Base-by-base conservation (phyloP, 2,797 vertebrate genomes). In the Crypturellus tataupa region DNA sequence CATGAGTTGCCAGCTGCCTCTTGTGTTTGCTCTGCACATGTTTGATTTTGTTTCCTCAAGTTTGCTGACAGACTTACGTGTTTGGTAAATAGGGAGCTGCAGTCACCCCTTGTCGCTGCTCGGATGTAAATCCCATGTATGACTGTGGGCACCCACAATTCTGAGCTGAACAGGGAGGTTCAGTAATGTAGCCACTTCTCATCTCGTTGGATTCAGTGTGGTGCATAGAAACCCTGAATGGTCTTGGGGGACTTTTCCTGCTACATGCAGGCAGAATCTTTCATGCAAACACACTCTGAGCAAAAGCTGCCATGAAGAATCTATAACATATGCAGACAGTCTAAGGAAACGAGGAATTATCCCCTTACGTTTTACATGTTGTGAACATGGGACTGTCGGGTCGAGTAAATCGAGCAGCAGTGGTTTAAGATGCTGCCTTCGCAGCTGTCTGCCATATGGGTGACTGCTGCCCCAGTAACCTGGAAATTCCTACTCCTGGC, bases 21-120 rank as follows among this genome's bases (percentile, higher is more conserved):
- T 47, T 75, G 5, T 2, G 6, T n/a, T 90, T 33, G 29, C 5
- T 68, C 51, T 42, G 13, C 18, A 8, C 1, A 4, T 19, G 21
- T 4, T 85, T 91, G 19, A 5, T 33, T 93, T 63, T 44, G 3
- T 63, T 75, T 65, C 35, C 24, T n/a, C 0, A 56, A 73, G 2
- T 12, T 51, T 44, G 58, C 42, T 80, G 37, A 42, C 1, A 3
- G 87, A 73, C 24, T 39, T 9, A 5, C 6, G 6, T 0, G 0
- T 55, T 86, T 14, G 25, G 39, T 33, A 85, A 18, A 2, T 3
- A 17, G 10, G 13, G 25, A 27, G 18, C 55, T 47, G 8, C 5
- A 59, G 31, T 49, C 12, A 53, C 3, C 5, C 2, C 0, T 2
- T 0, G 17, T 49, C 1, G 3, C 10, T 23, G 27, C 29, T 2